Base-by-base conservation (phyloP, 2,797 vertebrate genomes). In the Cirrhinus molitorella region DNA sequence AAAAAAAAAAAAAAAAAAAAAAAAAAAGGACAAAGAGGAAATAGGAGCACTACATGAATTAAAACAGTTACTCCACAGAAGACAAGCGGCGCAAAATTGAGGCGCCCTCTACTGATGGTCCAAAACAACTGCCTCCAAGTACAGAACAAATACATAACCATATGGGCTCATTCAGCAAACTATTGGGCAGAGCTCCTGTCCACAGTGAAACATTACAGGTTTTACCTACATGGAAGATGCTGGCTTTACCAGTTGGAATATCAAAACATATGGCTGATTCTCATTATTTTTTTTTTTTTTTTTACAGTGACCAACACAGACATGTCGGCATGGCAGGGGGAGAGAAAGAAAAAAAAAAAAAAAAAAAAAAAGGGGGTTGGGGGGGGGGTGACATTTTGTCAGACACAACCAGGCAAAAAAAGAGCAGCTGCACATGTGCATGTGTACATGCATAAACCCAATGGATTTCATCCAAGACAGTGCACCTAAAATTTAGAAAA, bases 401-500 rank as follows among this genome's bases (percentile, higher is more conserved):
- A 74, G 85, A 13, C 40, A 89, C 61, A 83, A 87, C 89, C 83
- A 89, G 87, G 88, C 82, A 85, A 83, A 86, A 83, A 90, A 16
- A 83, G 79, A 87, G 84, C 66, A 51, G 79, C 9, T 82, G 78
- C 80, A 11, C 3, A 16, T 4, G 86, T 23, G 83, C 71, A 59
- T 79, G 43, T 17, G 40, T 67, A 43, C 75, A 51, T 23, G 55
- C 71, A 73, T 16, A 37, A 83, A 37, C 21, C 61, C 3, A 13
- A 28, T 1, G n/a, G 57, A 82, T 25, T 47, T 37, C 10, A 61
- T 51, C 28, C 10, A 65, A 82, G 59, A 81, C 37, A 14, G 21
- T 47, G n/a, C 68, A 73, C 21, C 70, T 81, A 72, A 51, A 72
- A 45, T 21, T 77, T 72, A 8, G 28, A 84, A 78, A 78, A 85